Conservation (phyloP, 2,888 invertebrate species). For the Calliopum simillimum region DNA sequence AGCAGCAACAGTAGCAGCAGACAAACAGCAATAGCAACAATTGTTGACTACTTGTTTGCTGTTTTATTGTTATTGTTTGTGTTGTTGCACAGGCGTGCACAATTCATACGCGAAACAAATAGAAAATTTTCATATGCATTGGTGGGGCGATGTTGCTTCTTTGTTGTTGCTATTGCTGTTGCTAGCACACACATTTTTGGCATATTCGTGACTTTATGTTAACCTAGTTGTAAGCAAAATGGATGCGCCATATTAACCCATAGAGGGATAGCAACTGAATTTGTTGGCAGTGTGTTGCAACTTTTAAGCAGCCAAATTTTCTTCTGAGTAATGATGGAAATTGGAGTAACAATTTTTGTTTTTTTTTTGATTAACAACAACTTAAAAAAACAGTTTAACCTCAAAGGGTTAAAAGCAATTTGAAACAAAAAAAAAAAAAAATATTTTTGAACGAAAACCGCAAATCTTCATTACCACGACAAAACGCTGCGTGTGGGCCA, state of each 20-base stretch:
- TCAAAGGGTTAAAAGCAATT: not conserved
- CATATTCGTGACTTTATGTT: slow-evolving; percentile 17
- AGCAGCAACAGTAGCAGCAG: slow-evolving; percentile 7
- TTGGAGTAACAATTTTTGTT: not conserved
- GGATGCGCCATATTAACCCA: slow-evolving; percentile 14
- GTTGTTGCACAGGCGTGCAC: not conserved
- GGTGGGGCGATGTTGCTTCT: not conserved
- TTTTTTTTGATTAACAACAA: not conserved
- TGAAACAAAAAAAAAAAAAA: too few relatives aligned
- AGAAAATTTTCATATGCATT: not conserved
- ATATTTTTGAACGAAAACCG: not conserved
- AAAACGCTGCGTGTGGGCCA: slow-evolving; percentile 30
- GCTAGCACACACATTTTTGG: not conserved
- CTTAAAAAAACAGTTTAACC: not conserved
- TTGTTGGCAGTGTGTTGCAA: too few relatives aligned
- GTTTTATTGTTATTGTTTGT: slow-evolving; percentile 14
- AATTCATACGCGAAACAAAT: slow-evolving; percentile 11
- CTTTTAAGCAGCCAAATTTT: too few relatives aligned
- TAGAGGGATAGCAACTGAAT: not conserved
- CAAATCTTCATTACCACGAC: slow-evolving; percentile 20
- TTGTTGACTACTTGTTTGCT: not conserved
- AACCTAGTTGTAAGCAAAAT: slow-evolving; percentile 12
- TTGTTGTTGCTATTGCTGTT: slow-evolving; percentile 9
- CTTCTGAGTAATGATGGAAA: too few relatives aligned
- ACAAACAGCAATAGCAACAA: slow-evolving; percentile 13